Evolutionary conservation across 2,888 invertebrate genomes (phyloP).

Genomic region (Bhutanitis thaidina): DNA sequence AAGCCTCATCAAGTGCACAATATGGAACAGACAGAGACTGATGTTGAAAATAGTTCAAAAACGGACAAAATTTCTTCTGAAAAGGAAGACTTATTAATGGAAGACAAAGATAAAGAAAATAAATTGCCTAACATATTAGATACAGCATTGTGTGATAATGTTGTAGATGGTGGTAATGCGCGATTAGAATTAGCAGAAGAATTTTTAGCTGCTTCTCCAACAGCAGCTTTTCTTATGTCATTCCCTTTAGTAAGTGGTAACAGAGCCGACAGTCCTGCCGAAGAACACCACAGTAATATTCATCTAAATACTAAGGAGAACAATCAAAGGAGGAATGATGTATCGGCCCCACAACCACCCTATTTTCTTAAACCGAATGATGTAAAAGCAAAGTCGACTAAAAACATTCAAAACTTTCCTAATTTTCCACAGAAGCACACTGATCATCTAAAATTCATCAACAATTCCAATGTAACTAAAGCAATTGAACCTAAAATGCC

Average conservation of each 20-base stretch:
- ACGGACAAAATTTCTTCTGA: slow-evolving; percentile 2
- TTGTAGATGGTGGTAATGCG: slow-evolving; percentile 75
- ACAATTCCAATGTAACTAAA: slow-evolving; percentile 38
- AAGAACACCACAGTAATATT: slow-evolving; percentile 45
- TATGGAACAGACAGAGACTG: background rate
- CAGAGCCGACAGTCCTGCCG: slow-evolving; percentile 72
- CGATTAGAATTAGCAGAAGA: slow-evolving; percentile 79
- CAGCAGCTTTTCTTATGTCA: slow-evolving; percentile 87
- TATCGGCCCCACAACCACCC: slow-evolving; percentile 36
- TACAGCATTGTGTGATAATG: slow-evolving; percentile 60
- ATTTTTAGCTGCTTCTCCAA: slow-evolving; percentile 82
- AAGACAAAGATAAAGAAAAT: slow-evolving; percentile 55
- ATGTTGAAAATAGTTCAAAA: slow-evolving; percentile 2
- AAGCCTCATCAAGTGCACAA: slow-evolving; percentile 6
- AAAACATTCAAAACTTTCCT: slow-evolving; percentile 36
- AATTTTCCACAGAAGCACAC: slow-evolving; percentile 39
- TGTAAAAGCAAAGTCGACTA: slow-evolving; percentile 35
- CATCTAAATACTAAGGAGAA: slow-evolving; percentile 37
- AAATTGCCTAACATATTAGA: slow-evolving; percentile 63
- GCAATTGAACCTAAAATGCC: slow-evolving; percentile 37
- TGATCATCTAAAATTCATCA: slow-evolving; percentile 44
- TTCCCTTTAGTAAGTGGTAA: slow-evolving; percentile 85
- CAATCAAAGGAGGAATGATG: slow-evolving; percentile 34
- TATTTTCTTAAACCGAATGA: slow-evolving; percentile 49
- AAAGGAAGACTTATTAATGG: slow-evolving; percentile 19